Evolutionary conservation across 2,888 invertebrate species (phyloP).

Genomic region (Megaustenia siamemsis): DNA sequence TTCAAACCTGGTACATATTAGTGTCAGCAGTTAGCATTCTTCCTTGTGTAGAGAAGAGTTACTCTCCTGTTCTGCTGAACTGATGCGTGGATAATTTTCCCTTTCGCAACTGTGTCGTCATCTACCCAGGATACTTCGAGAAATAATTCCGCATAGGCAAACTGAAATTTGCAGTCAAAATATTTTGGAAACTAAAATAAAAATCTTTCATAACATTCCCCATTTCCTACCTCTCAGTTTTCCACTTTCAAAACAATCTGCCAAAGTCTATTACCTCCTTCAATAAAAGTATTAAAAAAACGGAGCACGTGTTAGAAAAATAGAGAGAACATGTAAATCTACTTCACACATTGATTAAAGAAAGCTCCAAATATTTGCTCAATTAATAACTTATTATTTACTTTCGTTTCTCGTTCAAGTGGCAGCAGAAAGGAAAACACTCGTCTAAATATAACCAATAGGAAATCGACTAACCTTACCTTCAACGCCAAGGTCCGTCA

Average conservation of each 20-base stretch:
- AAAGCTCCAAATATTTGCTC: background rate
- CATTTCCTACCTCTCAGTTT: too few relatives aligned
- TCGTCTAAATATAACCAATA: background rate
- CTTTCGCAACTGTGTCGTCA: background rate
- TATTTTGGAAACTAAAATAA: too few relatives aligned
- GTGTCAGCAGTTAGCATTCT: background rate
- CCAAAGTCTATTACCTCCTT: too few relatives aligned
- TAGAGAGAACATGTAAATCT: background rate
- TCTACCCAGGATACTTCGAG: background rate
- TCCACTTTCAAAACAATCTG: too few relatives aligned
- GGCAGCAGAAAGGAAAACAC: background rate
- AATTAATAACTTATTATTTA: constrained; percentile 12
- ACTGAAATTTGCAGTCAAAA: background rate
- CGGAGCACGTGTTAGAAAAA: background rate
- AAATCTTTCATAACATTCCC: too few relatives aligned
- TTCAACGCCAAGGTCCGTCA: background rate
- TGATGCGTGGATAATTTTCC: background rate
- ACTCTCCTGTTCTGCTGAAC: background rate
- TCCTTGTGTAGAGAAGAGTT: background rate
- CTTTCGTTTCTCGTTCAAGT: background rate
- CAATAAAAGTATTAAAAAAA: too few relatives aligned
- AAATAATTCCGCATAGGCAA: background rate
- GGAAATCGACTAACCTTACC: background rate
- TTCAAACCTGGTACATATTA: background rate
- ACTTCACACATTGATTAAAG: background rate